Evolutionary conservation across 2,888 invertebrate genomes (phyloP).

Genomic region (Drosophila pseudotalamancana): DNA sequence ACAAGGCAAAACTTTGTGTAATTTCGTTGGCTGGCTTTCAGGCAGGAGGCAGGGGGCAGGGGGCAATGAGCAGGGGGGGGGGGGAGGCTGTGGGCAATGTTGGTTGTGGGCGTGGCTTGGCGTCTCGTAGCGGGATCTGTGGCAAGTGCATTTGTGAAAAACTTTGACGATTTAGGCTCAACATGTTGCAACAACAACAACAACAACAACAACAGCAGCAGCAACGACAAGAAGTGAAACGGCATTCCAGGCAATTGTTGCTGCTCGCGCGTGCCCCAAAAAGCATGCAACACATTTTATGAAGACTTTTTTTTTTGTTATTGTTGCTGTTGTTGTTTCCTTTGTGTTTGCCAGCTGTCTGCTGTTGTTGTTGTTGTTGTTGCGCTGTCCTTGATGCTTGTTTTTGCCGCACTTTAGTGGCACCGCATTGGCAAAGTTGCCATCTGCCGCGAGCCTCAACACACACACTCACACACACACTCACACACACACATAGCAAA

Average conservation of each 20-base stretch:
- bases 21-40: constrained; percentile 53
- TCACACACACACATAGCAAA: constrained; percentile 33
- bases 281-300: constrained; percentile 73
- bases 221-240: constrained; percentile 1
- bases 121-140: constrained; percentile 53
- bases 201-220: constrained; percentile 21
- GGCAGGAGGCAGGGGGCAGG: background rate
- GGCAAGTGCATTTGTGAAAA: constrained; percentile 76
- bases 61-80: background rate
- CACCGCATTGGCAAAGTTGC: constrained; percentile 70
- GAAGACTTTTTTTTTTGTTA: constrained; percentile 50
- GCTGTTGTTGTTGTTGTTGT: constrained; percentile 19
- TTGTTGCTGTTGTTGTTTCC: constrained; percentile 8
- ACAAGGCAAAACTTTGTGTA: constrained; percentile 76
- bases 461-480: constrained; percentile 7
- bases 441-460: constrained; percentile 57
- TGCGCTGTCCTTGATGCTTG: constrained; percentile 61
- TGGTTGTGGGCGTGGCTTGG: constrained; percentile 5
- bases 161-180: constrained; percentile 83
- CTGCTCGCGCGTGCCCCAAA: constrained; percentile 48
- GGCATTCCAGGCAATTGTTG: constrained; percentile 64
- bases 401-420: constrained; percentile 68
- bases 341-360: constrained; percentile 36
- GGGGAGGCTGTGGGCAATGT: too few species aligned
- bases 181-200: constrained; percentile 70